Base-by-base conservation (phyloP, 1,140 invertebrate species). In the Diploscapter pachys region DNA sequence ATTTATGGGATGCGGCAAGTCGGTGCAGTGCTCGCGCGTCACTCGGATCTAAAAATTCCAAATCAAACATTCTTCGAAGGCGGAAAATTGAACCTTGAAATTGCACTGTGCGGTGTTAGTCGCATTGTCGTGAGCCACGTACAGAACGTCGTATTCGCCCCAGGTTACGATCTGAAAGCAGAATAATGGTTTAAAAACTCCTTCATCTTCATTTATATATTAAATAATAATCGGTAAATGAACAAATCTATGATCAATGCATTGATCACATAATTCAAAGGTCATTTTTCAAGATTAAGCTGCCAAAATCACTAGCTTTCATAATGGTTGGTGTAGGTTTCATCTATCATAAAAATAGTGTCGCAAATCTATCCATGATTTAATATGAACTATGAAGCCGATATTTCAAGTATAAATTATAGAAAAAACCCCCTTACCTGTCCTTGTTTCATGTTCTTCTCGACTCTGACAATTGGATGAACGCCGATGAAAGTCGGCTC, bases 91-190 rank as follows among this genome's bases (percentile, higher is more conserved):
- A 71, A 98, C 92, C 86, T 93, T 95, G 87, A 98, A 98, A 70
- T 90, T 91, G 85, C 96, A 98, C 13, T 90, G 91, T 2, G 93
- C 95, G 50, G 92, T 90, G 82, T 96, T 97, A 74, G 93, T 93
- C 65, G 91, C 91, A 67, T 91, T 91, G 88, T 98, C 95, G 74
- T 91, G 92, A 62, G 94, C 95, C 4, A 96, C 91, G 82, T 98
- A 98, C 48, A 93, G 92, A 67, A 98, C 92, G 69, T 93, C 91
- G 83, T 97, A 96, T 50, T 91, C 91, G 78, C 95, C 96, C 93
- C 93, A 95, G 1, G 93, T 88, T 54, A 74, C 68, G 51, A 74
- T 64, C 48, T 59, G 31, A 59, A 59, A 59, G 57, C 9, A 31
- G 31, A 31, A 31, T 31, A 31, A 31, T 31, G 31, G 31, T 31